phyloP scores from a whole-genome alignment of 2,888 invertebrate species.

The Pteria penguin region DNA sequence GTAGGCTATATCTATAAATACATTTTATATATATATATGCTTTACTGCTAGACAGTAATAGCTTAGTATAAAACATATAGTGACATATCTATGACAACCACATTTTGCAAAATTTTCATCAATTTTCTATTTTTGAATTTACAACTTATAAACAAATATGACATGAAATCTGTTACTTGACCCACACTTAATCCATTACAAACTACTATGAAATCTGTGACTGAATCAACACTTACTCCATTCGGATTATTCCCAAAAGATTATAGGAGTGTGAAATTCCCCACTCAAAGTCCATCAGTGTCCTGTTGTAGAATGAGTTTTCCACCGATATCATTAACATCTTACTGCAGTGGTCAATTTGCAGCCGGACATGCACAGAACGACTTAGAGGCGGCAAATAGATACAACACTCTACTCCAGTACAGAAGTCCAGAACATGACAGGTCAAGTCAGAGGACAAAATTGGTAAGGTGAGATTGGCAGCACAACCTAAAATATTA shows the following conservation, averaged over 20 bases:
- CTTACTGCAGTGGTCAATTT: constrained; percentile 34
- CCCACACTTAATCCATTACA: too few relatives aligned
- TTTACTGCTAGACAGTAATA: too few relatives aligned
- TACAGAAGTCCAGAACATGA: constrained; percentile 39
- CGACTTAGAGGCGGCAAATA: constrained; percentile 35
- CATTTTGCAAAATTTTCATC: too few relatives aligned
- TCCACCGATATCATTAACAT: constrained; percentile 21
- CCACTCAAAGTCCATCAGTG: constrained; percentile 13
- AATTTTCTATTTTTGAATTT: too few relatives aligned
- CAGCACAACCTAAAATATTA: constrained; percentile 16
- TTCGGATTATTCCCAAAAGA: constrained; percentile 24
- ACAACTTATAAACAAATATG: too few relatives aligned
- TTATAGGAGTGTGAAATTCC: neutral
- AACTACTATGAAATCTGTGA: neutral
- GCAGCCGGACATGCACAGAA: constrained; percentile 30
- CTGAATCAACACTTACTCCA: constrained; percentile 36
- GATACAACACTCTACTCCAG: constrained; percentile 43
- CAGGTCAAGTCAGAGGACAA: constrained; percentile 41
- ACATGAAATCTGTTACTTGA: too few relatives aligned
- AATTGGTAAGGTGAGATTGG: constrained; percentile 25
- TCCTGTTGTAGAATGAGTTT: constrained; percentile 18
- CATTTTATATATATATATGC: too few relatives aligned
- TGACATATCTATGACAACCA: too few relatives aligned
- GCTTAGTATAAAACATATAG: too few relatives aligned
- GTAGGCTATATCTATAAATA: constrained; percentile 44